These are phyloP conservation scores for Drosophila jambulina DNA, from an alignment of 1,140 invertebrate genomes.

Conservation along the genomic window DNA sequence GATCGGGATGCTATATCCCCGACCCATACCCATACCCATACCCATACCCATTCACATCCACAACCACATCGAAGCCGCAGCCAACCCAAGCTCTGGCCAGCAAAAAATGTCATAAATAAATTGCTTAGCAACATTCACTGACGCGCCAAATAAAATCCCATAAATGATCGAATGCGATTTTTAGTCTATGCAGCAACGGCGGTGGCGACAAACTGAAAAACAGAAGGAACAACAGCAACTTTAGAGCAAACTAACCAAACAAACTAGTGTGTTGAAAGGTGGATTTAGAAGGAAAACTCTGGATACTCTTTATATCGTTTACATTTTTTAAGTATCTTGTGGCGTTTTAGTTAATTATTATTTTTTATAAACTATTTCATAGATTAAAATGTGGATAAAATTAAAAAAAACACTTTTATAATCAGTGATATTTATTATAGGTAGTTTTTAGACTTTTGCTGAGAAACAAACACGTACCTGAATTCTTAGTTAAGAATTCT, in stretches of 20 bases:
- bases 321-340: not conserved
- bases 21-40: constrained; percentile 13
- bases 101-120: constrained; percentile 85
- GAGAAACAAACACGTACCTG: not conserved
- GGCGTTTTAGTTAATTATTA: too few relatives aligned
- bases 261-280: not conserved
- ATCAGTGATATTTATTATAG: too few relatives aligned
- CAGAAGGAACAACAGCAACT: constrained; percentile 43
- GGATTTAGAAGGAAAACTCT: not conserved
- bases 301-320: not conserved
- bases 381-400: not conserved
- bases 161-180: constrained; percentile 85
- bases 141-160: constrained; percentile 85
- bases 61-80: not conserved
- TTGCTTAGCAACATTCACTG: constrained; percentile 84
- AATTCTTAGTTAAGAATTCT: not conserved
- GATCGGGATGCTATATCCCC: constrained; percentile 12
- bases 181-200: constrained; percentile 75
- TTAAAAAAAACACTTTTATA: too few relatives aligned
- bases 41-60: not conserved
- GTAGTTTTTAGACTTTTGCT: not conserved
- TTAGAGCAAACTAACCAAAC: constrained; percentile 33
- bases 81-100: constrained; percentile 37
- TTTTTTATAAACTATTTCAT: too few relatives aligned
- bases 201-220: constrained; percentile 58